Evolutionary conservation across 2,113 vertebrate species (phyloP), one percentile per base, ranked within the genome.

Genomic region (Callocephalon fimbriatum): DNA sequence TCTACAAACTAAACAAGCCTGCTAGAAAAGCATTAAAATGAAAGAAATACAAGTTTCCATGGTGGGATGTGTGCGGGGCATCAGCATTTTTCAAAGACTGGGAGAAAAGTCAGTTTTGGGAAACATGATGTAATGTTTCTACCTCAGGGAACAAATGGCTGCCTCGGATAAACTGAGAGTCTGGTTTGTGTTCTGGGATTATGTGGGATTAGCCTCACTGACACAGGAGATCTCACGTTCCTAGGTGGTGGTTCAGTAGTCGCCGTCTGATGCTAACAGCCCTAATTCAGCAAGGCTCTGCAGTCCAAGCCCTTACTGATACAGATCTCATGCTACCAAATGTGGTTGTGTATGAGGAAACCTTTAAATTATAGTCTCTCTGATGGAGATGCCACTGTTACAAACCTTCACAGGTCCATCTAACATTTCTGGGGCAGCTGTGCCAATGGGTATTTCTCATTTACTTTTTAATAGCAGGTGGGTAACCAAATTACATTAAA

Each of bases 161-260:
- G 67, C 56, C 78, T 84, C 2, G 1, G 22, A 78, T 65, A 87
- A 89, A 87, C 15, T 15, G 54, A 80, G 82, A 88, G 44, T 59
- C 31, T 91, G 74, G 63, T 83, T 78, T 78, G 83, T 87, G 80
- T 54, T 92, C 38, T 84, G 79, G 86, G 65, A 86, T 96, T 94
- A 84, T 3, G 26, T 40, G 47, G 76, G 59, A 91, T 96, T 95
- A 81, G 42, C 35, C 50, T 89, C 54, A 66, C 32, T 81, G 63
- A 86, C 50, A 90, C 0, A 0, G 50, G 76, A 79, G 54, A 78
- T 32, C 37, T 90, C 78, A 50, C 22, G n/a, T 59, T 93, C 50
- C 42, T 62, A 59, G 72, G 51, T 82, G 87, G 75, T 83, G 66
- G 62, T 93, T 92, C 75, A 82, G 38, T 37, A 81, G 61, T n/a